Percentiles rank a stretch among this genome's conserved stretches.
Conservation (phyloP, 2,888 invertebrate genomes). For the Cataglyphis livida region DNA sequence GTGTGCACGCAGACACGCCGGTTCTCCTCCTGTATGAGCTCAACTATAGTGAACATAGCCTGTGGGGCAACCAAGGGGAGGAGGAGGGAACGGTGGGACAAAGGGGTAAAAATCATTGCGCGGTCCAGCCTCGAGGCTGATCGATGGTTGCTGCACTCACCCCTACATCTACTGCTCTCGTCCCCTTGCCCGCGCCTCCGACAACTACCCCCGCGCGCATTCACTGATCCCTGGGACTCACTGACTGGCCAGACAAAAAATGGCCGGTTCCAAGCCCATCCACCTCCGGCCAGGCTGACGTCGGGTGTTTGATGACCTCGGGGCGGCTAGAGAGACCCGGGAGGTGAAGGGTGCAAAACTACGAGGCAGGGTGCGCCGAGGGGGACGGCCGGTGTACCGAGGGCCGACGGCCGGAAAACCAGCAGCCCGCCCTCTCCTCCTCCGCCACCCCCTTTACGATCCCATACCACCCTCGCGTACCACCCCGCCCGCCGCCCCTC, state of each 20-base stretch:
- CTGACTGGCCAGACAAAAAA: constrained; percentile 86
- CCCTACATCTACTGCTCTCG: constrained; percentile 75
- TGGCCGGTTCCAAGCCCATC: constrained; percentile 84
- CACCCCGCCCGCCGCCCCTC: constrained; percentile 53
- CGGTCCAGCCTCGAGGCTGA: constrained; percentile 86
- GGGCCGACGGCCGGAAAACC: constrained; percentile 78
- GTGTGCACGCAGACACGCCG: constrained; percentile 67
- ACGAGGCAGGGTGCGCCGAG: constrained; percentile 71
- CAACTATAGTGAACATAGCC: constrained; percentile 79
- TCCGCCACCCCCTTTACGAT: constrained; percentile 53
- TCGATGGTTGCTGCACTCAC: constrained; percentile 84
- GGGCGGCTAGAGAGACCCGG: constrained; percentile 71
- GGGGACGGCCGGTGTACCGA: constrained; percentile 79
- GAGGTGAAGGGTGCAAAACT: constrained; percentile 74
- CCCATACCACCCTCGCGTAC: constrained; percentile 33
- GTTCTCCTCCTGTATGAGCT: constrained; percentile 63
- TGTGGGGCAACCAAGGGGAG: constrained; percentile 78
- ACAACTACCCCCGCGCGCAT: constrained; percentile 73
- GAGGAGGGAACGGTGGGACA: constrained; percentile 80
- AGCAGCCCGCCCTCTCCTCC: constrained; percentile 72
- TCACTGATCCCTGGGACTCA: constrained; percentile 86
- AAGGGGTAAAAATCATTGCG: constrained; percentile 86
- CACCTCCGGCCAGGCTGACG: constrained; percentile 83
- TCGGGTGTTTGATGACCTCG: constrained; percentile 85
- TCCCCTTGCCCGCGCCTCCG: constrained; percentile 66